Base-by-base conservation (phyloP, 2,888 invertebrate species). In the Melipona beecheii region DNA sequence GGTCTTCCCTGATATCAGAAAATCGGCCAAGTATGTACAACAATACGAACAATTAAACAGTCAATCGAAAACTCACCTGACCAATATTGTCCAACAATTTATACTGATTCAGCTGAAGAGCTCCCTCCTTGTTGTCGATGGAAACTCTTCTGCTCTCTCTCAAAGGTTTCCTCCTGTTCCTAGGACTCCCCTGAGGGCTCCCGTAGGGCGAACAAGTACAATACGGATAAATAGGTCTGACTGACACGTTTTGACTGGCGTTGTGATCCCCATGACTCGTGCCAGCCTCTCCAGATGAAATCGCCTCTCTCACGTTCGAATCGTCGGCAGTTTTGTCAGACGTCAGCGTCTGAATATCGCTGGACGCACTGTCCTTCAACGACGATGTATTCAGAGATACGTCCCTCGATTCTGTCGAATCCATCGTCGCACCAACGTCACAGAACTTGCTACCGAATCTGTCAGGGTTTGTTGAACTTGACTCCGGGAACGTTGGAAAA, bases 51-150 rank as follows among this genome's bases (percentile, higher is more conserved):
- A 43, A 43, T 60, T 27, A 9, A 9, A 27, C 2, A 4, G 21
- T 2, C 13, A 36, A n/a, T n/a, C 3, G 4, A 54, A 9, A 70
- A 54, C 93, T 94, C 93, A 98, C 98, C 97, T 98, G 98, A 88
- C 99, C 99, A 90, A 99, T 98, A 90, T 98, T 97, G 93, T 98
- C 98, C 95, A 98, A 96, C 79, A 99, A 95, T 90, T 97, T 96
- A 94, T 99, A 99, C 95, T 99, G 99, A 95, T 99, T 99, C 87
- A 99, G 96, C 95, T 98, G 98, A 64, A 98, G 96, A 93, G 97
- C 98, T 78, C 97, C 97, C 5, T 97, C 96, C 36, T 97, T 97
- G 92, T 97, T 97, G 89, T 98, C 99, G 75, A 98, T 97, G 19
- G 98, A 98, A 66, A 98, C 97, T 60, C 98, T 95, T 27, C 98